A percentile compares a stretch with the other conserved stretches of the same genome.
Conservation (phyloP, 64 coral and sea anemone genomes). For the Acropora yongei region DNA sequence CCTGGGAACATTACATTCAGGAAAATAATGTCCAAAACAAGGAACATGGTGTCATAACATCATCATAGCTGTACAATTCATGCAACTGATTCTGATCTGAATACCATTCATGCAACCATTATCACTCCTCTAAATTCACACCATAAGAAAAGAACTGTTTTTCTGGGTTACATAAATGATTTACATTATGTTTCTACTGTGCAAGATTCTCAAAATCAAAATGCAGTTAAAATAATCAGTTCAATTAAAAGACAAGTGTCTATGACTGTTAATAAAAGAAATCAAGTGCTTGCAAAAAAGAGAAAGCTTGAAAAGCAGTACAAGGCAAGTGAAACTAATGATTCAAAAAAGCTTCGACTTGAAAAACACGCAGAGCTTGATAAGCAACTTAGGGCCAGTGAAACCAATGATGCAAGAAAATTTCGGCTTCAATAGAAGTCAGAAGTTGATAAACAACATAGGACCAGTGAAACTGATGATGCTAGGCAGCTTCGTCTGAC, state of each 20-base stretch:
- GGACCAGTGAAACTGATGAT: background rate
- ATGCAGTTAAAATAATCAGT: background rate
- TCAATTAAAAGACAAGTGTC: background rate
- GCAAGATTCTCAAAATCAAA: background rate
- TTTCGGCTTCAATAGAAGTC: background rate
- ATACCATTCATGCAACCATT: background rate
- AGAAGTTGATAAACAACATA: background rate
- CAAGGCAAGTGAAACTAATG: no score
- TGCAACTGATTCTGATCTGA: background rate
- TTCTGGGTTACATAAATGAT: conserved; percentile 1
- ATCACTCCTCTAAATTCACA: background rate
- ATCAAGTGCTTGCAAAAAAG: background rate
- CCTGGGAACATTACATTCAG: conserved; percentile 4
- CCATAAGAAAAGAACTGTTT: background rate
- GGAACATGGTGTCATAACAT: background rate
- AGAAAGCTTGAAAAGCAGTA: no score
- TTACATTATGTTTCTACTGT: conserved; percentile 16
- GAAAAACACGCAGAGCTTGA: background rate
- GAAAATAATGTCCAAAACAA: background rate
- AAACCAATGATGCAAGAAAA: background rate
- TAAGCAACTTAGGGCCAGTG: background rate
- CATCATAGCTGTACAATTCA: background rate
- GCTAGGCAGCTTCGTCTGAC: background rate
- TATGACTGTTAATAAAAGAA: background rate
- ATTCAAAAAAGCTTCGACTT: background rate